Evolutionary conservation across 2,888 invertebrate species (phyloP).

Genomic region (Cetonia aurata): DNA sequence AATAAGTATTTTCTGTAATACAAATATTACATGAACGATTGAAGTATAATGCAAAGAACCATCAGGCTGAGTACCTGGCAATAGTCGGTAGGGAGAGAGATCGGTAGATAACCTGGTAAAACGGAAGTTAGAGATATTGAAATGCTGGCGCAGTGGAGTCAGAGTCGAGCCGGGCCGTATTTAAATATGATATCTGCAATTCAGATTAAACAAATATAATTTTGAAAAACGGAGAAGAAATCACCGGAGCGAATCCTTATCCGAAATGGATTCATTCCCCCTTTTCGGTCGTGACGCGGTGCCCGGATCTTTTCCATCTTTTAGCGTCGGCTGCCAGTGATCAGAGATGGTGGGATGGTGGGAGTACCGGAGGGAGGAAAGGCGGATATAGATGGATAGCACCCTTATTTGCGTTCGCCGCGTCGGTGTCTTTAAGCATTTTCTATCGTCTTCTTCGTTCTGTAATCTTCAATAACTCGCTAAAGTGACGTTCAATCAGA

Average conservation of each 20-base stretch:
- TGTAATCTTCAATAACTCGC: slow-evolving; percentile 57
- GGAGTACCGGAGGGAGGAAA: slow-evolving; percentile 57
- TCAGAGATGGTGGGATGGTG: background rate
- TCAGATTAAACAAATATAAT: slow-evolving; percentile 66
- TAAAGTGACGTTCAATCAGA: slow-evolving; percentile 59
- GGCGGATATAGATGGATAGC: slow-evolving; percentile 49
- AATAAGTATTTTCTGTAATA: slow-evolving; percentile 7
- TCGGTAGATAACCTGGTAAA: background rate
- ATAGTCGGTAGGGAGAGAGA: background rate
- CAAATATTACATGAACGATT: slow-evolving; percentile 18
- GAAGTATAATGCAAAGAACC: background rate
- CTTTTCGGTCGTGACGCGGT: background rate
- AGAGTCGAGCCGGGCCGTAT: slow-evolving; percentile 5
- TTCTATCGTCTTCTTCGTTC: slow-evolving; percentile 48
- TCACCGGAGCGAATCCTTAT: slow-evolving; percentile 58
- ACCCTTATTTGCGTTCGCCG: slow-evolving; percentile 62
- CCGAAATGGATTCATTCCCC: slow-evolving; percentile 57
- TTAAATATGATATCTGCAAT: slow-evolving; percentile 59
- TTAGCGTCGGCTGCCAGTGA: slow-evolving; percentile 16
- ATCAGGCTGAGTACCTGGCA: background rate
- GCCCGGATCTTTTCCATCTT: slow-evolving; percentile 20
- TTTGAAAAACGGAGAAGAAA: slow-evolving; percentile 62
- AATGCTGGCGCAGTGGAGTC: background rate
- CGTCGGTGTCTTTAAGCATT: slow-evolving; percentile 53
- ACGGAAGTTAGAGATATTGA: slow-evolving; percentile 12